Conservation (phyloP, 2,797 vertebrate genomes). For the Thalassophryne amazonica region DNA sequence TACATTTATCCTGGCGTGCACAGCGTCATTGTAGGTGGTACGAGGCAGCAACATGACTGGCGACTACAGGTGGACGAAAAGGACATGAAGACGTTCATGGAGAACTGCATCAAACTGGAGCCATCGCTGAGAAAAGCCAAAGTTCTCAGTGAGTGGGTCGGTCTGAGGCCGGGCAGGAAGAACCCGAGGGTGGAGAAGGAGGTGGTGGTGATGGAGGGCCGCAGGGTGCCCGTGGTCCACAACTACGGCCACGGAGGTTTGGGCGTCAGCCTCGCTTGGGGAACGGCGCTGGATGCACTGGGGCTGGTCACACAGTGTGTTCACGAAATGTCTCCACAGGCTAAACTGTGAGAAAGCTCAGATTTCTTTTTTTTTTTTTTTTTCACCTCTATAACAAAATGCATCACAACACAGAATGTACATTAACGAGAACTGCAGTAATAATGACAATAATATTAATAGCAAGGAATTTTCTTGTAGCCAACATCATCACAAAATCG, state of each 20-base stretch:
- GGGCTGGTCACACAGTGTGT: slow-evolving; percentile 77
- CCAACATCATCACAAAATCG: no score
- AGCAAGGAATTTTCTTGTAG: no score
- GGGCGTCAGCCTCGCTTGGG: slow-evolving; percentile 86
- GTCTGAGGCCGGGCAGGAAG: slow-evolving; percentile 84
- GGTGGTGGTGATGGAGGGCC: slow-evolving; percentile 49
- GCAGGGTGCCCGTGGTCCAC: slow-evolving; percentile 81
- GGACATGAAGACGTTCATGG: slow-evolving; percentile 76
- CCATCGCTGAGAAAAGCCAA: slow-evolving; percentile 77
- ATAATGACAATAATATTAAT: no score
- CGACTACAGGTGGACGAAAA: slow-evolving; percentile 67
- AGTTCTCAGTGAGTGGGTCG: slow-evolving; percentile 76
- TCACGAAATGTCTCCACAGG: slow-evolving; percentile 32
- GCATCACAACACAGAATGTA: no score
- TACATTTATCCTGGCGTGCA: slow-evolving; percentile 88
- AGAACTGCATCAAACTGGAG: slow-evolving; percentile 81
- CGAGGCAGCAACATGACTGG: slow-evolving; percentile 82
- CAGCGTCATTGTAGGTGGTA: slow-evolving; percentile 84
- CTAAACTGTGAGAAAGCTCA: slow-evolving; percentile 62
- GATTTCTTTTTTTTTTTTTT: no score
- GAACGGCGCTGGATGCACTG: slow-evolving; percentile 81
- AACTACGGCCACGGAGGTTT: slow-evolving; percentile 89
- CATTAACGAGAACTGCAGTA: no score
- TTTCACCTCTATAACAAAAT: no score
- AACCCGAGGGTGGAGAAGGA: slow-evolving; percentile 81